These are phyloP conservation scores for Cariama cristata DNA, from an alignment of 2,113 vertebrate genomes.

Conservation along the genomic window DNA sequence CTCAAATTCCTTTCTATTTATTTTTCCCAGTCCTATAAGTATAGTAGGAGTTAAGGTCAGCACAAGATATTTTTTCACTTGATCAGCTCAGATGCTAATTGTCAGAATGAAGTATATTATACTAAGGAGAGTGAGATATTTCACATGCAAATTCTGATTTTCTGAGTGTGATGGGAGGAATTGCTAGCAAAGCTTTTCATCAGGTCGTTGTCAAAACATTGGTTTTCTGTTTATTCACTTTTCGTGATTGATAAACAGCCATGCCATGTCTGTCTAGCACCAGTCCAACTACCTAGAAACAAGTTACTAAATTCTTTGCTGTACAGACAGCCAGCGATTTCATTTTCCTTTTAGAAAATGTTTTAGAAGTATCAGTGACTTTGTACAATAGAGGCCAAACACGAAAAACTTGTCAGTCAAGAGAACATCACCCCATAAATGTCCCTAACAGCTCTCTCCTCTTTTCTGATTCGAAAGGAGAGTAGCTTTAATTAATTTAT, in stretches of 20 bases:
- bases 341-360: not conserved
- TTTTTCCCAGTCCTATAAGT: not conserved
- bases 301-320: not conserved
- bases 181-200: not conserved
- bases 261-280: not conserved
- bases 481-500: conserved; percentile 64
- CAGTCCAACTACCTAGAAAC: not conserved
- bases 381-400: conserved; percentile 26
- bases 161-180: not conserved
- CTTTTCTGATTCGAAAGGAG: conserved; percentile 33
- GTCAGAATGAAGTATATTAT: not conserved
- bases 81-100: not conserved
- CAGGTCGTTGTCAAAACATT: not conserved
- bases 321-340: not conserved
- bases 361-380: not conserved
- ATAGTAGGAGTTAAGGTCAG: not conserved
- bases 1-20: not conserved
- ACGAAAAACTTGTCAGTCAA: conserved; percentile 72
- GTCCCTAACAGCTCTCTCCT: conserved; percentile 42
- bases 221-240: not conserved
- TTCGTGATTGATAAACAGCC: not conserved
- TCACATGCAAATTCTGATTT: not conserved
- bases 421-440: conserved; percentile 42
- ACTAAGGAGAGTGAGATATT: not conserved
- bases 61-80: not conserved